Conservation (phyloP, 2,797 vertebrate genomes). For the Sebastes wilsoni region DNA sequence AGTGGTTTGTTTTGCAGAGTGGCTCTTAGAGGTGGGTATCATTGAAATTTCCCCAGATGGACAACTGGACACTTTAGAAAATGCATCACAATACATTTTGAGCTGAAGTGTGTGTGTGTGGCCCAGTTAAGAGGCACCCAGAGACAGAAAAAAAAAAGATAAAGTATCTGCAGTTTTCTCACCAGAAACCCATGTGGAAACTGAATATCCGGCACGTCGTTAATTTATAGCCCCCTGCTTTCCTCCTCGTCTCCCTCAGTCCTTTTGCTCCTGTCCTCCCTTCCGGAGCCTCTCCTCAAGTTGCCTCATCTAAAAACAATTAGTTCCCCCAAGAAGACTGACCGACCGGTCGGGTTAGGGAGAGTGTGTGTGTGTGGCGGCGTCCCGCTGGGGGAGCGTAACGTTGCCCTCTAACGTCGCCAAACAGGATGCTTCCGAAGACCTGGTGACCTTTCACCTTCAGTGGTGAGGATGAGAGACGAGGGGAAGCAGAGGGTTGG, state of each 20-base stretch:
- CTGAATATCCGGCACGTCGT: slow-evolving; percentile 69
- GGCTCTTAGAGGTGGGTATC: slow-evolving; percentile 74
- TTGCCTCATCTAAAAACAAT: slow-evolving; percentile 87
- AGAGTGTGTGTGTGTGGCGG: slow-evolving; percentile 29
- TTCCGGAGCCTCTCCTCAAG: slow-evolving; percentile 79
- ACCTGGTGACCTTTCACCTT: slow-evolving; percentile 67
- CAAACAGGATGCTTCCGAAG: slow-evolving; percentile 76
- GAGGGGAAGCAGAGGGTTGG: slow-evolving; percentile 25
- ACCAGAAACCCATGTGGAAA: slow-evolving; percentile 72
- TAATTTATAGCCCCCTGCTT: slow-evolving; percentile 73
- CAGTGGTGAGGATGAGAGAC: slow-evolving; percentile 53
- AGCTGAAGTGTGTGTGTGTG: slow-evolving; percentile 56
- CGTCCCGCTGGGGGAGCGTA: slow-evolving; percentile 57
- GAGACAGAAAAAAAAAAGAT: slow-evolving; percentile 50
- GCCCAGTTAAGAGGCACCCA: slow-evolving; percentile 46
- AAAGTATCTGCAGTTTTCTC: slow-evolving; percentile 62
- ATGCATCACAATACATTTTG: slow-evolving; percentile 72
- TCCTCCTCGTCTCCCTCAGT: slow-evolving; percentile 46
- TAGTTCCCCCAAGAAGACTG: slow-evolving; percentile 74
- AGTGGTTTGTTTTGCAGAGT: slow-evolving; percentile 84
- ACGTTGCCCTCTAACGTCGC: slow-evolving; percentile 66
- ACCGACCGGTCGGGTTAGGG: slow-evolving; percentile 40
- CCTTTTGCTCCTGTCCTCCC: slow-evolving; percentile 66
- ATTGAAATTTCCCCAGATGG: slow-evolving; percentile 73
- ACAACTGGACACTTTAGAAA: slow-evolving; percentile 73